A percentile compares a stretch with the other conserved stretches of the same genome.
Evolutionary conservation across 2,797 vertebrate genomes (phyloP).

Genomic region (Rhincodon typus): DNA sequence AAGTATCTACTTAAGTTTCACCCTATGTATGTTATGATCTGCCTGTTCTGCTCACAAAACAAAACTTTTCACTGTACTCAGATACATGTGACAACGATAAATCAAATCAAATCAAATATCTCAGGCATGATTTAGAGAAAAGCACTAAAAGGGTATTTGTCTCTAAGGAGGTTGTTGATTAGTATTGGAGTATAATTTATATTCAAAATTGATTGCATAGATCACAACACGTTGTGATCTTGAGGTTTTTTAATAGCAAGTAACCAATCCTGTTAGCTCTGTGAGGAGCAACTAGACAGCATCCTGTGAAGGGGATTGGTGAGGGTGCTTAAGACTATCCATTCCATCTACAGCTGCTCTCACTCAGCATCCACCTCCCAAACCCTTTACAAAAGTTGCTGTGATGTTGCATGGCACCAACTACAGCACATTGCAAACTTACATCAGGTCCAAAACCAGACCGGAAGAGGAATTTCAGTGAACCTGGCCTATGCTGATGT

Average conservation of each 20-base stretch:
- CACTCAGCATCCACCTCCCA: background rate
- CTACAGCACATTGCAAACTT: background rate
- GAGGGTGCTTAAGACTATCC: background rate
- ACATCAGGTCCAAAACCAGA: background rate
- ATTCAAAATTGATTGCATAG: background rate
- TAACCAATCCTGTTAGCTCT: background rate
- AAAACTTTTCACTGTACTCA: too few species aligned
- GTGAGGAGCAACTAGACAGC: background rate
- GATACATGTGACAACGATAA: too few species aligned
- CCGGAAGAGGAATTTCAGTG: background rate
- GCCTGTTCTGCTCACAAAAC: too few species aligned
- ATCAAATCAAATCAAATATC: too few species aligned
- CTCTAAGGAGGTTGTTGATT: background rate
- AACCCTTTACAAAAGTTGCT: background rate
- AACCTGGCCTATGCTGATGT: background rate
- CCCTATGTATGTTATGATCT: too few species aligned
- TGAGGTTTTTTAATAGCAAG: background rate
- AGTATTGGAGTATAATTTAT: background rate
- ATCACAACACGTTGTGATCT: background rate
- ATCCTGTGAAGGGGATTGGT: background rate
- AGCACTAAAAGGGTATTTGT: background rate
- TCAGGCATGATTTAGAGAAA: background rate
- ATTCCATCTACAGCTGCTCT: background rate
- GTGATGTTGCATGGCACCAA: background rate
- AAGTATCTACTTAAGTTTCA: too few species aligned